Evolutionary conservation across 2,797 vertebrate genomes (phyloP).

Genomic region (Falco cherrug): DNA sequence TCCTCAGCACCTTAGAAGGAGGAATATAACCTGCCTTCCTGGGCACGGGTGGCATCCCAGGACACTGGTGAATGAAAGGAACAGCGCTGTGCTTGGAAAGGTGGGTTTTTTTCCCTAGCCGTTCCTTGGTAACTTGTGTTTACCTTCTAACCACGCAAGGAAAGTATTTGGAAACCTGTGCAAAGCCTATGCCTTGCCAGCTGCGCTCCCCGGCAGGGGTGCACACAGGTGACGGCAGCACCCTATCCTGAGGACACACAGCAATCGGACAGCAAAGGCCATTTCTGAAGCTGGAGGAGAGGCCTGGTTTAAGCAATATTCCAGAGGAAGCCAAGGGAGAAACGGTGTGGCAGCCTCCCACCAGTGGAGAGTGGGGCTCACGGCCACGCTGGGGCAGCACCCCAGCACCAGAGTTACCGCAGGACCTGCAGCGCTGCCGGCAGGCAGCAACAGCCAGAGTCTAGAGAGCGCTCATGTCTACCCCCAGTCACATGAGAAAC

Average conservation of each 20-base stretch:
- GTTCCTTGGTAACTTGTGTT: neutral
- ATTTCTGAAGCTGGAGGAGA: neutral
- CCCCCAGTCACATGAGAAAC: neutral
- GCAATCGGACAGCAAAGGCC: neutral
- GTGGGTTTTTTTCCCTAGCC: neutral
- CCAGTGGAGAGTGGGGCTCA: neutral
- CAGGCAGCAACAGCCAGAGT: neutral
- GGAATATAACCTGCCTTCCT: neutral
- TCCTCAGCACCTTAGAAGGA: neutral
- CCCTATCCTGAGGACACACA: too few species aligned
- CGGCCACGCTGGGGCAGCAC: rapidly evolving
- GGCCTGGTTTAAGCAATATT: neutral
- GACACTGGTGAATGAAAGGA: neutral
- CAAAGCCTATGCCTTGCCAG: neutral
- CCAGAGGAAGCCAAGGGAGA: neutral
- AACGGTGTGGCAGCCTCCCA: rapidly evolving
- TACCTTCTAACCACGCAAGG: neutral
- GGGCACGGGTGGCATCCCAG: neutral
- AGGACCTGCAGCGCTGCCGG: neutral
- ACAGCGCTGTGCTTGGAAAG: rapidly evolving
- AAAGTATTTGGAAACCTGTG: neutral
- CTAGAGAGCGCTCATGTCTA: neutral
- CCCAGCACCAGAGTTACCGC: rapidly evolving
- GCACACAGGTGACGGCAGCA: neutral
- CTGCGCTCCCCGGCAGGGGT: neutral